A percentile compares a stretch with the other conserved stretches of the same genome.
Evolutionary conservation across 2,113 vertebrate genomes (phyloP).

Genomic region (Lophura nycthemera): DNA sequence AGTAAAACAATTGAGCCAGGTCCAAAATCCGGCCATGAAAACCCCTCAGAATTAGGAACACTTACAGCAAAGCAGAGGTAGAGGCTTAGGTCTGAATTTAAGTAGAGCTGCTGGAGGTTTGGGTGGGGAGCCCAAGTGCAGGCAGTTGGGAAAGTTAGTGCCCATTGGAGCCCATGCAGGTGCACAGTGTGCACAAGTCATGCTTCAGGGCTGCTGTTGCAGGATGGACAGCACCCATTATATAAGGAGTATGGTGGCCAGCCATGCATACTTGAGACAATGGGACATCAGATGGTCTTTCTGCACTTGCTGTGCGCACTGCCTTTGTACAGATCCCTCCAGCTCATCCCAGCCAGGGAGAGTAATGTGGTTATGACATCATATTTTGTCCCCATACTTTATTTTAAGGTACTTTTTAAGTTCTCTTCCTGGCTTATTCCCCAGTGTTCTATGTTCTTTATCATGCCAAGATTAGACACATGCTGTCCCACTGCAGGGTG

Average conservation of each 20-base stretch:
- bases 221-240: accelerated
- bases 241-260: no score
- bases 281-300: not conserved
- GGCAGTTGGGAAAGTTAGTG: not conserved
- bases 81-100: not conserved
- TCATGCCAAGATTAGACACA: not conserved
- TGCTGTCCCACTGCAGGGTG: not conserved
- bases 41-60: accelerated
- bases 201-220: not conserved
- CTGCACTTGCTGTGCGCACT: not conserved
- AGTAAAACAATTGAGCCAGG: not conserved
- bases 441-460: not conserved
- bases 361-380: not conserved
- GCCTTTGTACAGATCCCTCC: not conserved
- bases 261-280: no score
- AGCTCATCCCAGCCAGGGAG: not conserved
- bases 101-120: not conserved
- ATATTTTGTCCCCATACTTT: not conserved
- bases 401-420: not conserved
- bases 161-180: not conserved
- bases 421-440: not conserved
- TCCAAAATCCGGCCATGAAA: not conserved
- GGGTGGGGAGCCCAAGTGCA: not conserved
- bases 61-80: accelerated
- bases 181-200: no score